Percentiles rank a stretch among this genome's conserved stretches.
Conservation (phyloP, 2,888 invertebrate genomes). For the Dolichomitus sp. region DNA sequence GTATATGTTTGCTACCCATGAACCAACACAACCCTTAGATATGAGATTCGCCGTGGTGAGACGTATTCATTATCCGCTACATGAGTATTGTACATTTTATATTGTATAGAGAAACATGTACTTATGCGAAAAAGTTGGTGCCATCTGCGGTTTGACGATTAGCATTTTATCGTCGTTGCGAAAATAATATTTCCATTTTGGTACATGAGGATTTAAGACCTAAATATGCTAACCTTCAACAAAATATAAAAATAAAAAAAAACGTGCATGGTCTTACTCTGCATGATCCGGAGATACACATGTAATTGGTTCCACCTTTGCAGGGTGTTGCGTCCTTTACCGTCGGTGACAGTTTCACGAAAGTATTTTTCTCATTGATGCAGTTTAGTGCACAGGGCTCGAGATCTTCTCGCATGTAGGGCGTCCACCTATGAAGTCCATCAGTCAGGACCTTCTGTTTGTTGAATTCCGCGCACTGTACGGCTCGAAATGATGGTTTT, state of each 20-base stretch:
- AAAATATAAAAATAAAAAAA: constrained; percentile 16
- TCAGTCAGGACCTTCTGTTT: constrained; percentile 84
- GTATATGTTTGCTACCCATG: constrained; percentile 2
- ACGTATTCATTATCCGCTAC: not conserved
- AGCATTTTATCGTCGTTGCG: not conserved
- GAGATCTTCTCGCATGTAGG: constrained; percentile 87
- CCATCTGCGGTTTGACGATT: not conserved
- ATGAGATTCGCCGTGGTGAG: constrained; percentile 9
- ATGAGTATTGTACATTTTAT: constrained; percentile 2
- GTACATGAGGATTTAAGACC: not conserved
- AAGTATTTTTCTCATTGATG: constrained; percentile 91
- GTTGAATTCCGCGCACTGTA: constrained; percentile 92
- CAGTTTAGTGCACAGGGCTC: constrained; percentile 95
- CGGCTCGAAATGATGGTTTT: constrained; percentile 91
- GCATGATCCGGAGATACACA: constrained; percentile 94
- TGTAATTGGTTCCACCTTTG: constrained; percentile 92
- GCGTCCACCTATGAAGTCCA: constrained; percentile 89
- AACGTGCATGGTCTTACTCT: constrained; percentile 87
- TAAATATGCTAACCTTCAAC: constrained; percentile 21
- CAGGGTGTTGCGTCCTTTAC: constrained; percentile 96
- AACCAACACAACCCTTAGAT: not conserved
- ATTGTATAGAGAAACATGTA: not conserved
- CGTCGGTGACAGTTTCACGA: constrained; percentile 91
- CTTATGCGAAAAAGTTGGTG: not conserved
- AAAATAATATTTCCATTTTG: not conserved